Conservation (phyloP, 1,140 invertebrate species). For the Mesaphorura yosii region DNA sequence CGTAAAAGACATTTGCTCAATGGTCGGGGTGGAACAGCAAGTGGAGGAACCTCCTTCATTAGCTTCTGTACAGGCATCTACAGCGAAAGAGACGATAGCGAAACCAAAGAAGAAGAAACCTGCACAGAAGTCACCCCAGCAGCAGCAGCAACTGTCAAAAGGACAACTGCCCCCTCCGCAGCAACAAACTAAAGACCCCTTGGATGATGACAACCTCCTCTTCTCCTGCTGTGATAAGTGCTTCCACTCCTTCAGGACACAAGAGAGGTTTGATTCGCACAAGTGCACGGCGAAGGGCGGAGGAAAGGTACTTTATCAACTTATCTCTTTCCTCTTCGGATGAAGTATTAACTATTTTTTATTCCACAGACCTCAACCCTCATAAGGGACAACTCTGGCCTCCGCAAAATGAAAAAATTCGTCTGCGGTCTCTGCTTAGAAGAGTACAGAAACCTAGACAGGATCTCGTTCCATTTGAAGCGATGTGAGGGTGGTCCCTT, state of each 20-base stretch:
- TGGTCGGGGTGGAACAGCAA: too few relatives aligned
- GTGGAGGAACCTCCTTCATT: too few relatives aligned
- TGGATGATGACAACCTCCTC: not conserved
- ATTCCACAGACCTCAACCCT: not conserved
- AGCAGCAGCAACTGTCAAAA: too few relatives aligned
- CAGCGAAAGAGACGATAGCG: too few relatives aligned
- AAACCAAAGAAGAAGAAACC: too few relatives aligned
- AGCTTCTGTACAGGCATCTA: too few relatives aligned
- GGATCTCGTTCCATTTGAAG: slow-evolving; percentile 6
- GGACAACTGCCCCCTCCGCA: too few relatives aligned
- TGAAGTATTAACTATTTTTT: not conserved
- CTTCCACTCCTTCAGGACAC: not conserved
- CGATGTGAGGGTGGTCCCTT: slow-evolving; percentile 10
- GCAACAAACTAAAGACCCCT: not conserved
- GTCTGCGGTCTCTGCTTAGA: slow-evolving; percentile 9
- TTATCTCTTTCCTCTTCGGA: not conserved
- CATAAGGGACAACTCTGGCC: not conserved
- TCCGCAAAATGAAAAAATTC: slow-evolving; percentile 3
- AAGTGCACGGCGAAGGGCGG: not conserved
- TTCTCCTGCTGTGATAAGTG: not conserved
- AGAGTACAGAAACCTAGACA: slow-evolving; percentile 3
- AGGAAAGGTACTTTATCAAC: not conserved
- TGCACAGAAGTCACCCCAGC: too few relatives aligned
- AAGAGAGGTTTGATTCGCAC: not conserved
- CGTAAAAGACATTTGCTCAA: too few relatives aligned